Base-by-base conservation (phyloP, 23 tunicate genomes). In the Trididemnum nubilum region DNA sequence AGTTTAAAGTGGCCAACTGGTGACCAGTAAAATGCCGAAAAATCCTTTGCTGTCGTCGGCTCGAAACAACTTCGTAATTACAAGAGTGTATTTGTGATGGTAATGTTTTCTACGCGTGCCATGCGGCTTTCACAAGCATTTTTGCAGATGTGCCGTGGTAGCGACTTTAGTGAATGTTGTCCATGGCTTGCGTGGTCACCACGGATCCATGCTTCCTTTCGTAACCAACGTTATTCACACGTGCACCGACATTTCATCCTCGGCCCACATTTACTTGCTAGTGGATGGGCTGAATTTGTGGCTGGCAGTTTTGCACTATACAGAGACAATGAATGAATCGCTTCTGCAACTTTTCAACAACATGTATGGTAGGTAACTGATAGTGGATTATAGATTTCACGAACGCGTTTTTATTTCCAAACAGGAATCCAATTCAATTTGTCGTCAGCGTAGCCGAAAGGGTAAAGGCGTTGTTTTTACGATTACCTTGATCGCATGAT, bases 201-300 rank as follows among this genome's bases (percentile, higher is more conserved):
- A 74, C 32, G 36, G 25, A 0, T 31, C 67, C 3, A 59, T 77
- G 23, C 83, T 54, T 1, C 50, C 61, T 0, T 66, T 88, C 66
- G 51, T 82, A 15, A 30, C 52, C 38, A 81, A 74, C 19, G 81
- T 93, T 2, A 83, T 93, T 33, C 83, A 64, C 22, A 39, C 79
- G 1, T 59, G 87, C 37, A 80, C 90, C 0, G 85, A 93, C 69
- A 34, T 88, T 0, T 36, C 77, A 31, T 71, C 84, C 9, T 51
- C 83, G 5, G 86, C 86, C 4, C 92, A 92, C 71, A 64, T 93
- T 4, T 93, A 93, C 69, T 38, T 93, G 59, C 65, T 87, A 15
- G 79, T 32, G 21, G 98, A 93, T 64, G 98, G 98, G 2, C 84
- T 93, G 0, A 87, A 80, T 22, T 49, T 93, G 28, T 88, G 93